Conservation (phyloP, 1,140 invertebrate species). For the Drosophila asahinai region DNA sequence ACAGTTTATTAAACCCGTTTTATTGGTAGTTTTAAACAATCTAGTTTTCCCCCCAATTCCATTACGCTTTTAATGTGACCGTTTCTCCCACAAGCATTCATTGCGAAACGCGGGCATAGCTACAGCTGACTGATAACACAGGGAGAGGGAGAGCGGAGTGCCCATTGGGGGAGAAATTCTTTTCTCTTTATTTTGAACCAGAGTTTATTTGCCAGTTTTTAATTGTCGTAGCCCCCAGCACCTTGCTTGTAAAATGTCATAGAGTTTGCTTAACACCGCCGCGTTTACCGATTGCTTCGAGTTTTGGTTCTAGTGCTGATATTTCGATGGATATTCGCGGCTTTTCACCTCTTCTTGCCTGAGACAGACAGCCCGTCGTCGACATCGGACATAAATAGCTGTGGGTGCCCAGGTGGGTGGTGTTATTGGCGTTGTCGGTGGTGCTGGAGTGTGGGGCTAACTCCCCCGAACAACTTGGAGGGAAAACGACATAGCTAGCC, state of each 20-base stretch:
- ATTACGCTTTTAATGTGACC: neutral
- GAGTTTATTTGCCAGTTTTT: constrained; percentile 35
- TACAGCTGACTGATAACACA: constrained; percentile 48
- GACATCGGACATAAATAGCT: constrained; percentile 36
- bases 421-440: constrained; percentile 11
- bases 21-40: too few species aligned
- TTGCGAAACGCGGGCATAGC: constrained; percentile 5
- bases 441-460: neutral
- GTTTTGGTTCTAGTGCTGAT: constrained; percentile 17
- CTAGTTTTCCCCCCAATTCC: neutral
- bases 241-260: constrained; percentile 33
- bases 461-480: constrained; percentile 23
- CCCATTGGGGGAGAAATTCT: constrained; percentile 14
- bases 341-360: constrained; percentile 9
- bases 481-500: constrained; percentile 12
- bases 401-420: constrained; percentile 48
- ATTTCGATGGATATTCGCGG: constrained; percentile 33
- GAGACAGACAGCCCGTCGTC: constrained; percentile 28
- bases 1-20: too few species aligned
- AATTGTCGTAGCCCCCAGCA: constrained; percentile 19
- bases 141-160: neutral
- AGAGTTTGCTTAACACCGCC: constrained; percentile 18
- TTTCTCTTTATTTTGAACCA: constrained; percentile 27
- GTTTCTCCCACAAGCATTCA: neutral
- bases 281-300: constrained; percentile 13